phyloP scores from a whole-genome alignment of 1,140 invertebrate species.

The Lucilia cuprina region DNA sequence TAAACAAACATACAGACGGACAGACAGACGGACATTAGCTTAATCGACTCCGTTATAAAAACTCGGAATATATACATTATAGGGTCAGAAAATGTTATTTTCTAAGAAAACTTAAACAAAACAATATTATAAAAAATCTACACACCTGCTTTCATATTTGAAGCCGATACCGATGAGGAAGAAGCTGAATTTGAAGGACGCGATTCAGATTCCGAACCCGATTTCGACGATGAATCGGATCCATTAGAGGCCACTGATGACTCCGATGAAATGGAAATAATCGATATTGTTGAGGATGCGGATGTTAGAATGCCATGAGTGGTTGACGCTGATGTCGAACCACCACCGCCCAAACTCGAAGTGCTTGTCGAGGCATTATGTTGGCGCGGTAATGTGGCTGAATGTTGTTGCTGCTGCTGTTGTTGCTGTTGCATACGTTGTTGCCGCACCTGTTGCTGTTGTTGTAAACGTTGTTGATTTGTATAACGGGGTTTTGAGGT shows the following conservation, averaged over 20 bases:
- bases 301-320: slow-evolving; percentile 44
- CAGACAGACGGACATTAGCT: too few species aligned
- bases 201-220: slow-evolving; percentile 33
- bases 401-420: slow-evolving; percentile 10
- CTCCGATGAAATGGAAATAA: slow-evolving; percentile 61
- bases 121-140: background rate
- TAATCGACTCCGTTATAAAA: too few species aligned
- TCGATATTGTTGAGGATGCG: slow-evolving; percentile 54
- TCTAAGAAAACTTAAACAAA: too few species aligned
- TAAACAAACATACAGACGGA: too few species aligned
- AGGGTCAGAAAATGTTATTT: too few species aligned
- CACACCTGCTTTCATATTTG: slow-evolving; percentile 39
- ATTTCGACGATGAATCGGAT: slow-evolving; percentile 25
- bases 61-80: too few species aligned
- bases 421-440: slow-evolving; percentile 38
- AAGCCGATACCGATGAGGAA: slow-evolving; percentile 42
- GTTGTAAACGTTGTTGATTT: slow-evolving; percentile 25
- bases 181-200: slow-evolving; percentile 50
- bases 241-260: slow-evolving; percentile 50
- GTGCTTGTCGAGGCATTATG: background rate
- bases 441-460: slow-evolving; percentile 25
- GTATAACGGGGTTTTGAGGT: slow-evolving; percentile 35
- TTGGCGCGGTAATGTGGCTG: background rate
- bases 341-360: slow-evolving; percentile 27
- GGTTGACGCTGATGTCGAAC: slow-evolving; percentile 32